A percentile compares a stretch with the other conserved stretches of the same genome.
Conservation (phyloP, 2,797 vertebrate genomes). For the Natrix natrix region DNA sequence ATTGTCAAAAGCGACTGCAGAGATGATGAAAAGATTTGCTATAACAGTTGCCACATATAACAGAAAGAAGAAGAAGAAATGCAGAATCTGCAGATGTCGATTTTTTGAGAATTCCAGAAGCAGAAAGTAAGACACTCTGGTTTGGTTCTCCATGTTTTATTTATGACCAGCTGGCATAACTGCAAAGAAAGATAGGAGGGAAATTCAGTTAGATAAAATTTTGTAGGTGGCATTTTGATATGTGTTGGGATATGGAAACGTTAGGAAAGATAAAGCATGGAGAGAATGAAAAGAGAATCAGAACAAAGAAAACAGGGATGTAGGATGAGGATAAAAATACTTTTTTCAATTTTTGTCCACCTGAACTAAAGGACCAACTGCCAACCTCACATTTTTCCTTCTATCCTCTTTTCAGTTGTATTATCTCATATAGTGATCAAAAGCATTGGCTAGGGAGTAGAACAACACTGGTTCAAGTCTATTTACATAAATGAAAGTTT, state of each 20-base stretch:
- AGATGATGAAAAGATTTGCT: background rate
- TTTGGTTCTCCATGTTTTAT: background rate
- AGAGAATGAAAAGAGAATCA: background rate
- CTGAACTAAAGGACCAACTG: too few species aligned
- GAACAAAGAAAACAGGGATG: too few species aligned
- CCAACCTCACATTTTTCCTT: too few species aligned
- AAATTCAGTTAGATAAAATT: background rate
- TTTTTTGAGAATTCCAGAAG: slow-evolving; percentile 47
- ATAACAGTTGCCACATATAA: background rate
- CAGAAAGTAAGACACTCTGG: background rate
- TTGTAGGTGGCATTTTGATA: background rate
- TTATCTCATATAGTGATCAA: too few species aligned
- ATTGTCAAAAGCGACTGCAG: background rate
- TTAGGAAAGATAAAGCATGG: background rate
- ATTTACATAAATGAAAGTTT: too few species aligned
- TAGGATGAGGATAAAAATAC: too few species aligned
- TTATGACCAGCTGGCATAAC: background rate
- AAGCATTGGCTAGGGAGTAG: background rate
- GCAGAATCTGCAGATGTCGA: background rate
- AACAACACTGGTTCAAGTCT: too few species aligned
- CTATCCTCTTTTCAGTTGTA: too few species aligned
- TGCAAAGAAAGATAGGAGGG: background rate
- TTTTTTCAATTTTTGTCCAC: too few species aligned
- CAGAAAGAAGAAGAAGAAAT: background rate
- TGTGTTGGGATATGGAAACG: background rate